phyloP scores from a whole-genome alignment of 2,113 vertebrate species.

The Verasper variegatus region DNA sequence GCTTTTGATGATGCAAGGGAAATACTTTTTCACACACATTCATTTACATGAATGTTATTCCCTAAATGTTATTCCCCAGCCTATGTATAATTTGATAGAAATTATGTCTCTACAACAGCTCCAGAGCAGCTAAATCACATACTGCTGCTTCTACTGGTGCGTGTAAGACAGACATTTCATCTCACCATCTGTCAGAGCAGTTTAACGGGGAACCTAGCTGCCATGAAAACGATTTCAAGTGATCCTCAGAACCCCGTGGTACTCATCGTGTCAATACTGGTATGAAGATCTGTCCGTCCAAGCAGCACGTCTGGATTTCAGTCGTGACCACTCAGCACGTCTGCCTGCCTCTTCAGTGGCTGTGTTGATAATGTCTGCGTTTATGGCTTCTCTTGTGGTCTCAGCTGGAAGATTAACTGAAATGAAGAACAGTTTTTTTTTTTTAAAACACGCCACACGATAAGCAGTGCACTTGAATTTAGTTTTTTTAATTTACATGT shows the following conservation, averaged over 20 bases:
- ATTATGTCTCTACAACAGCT: too few species aligned
- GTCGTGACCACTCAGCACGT: neutral
- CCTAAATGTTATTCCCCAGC: neutral
- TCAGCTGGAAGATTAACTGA: neutral
- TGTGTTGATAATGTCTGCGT: neutral
- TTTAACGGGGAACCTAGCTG: constrained; percentile 35
- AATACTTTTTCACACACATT: constrained; percentile 1
- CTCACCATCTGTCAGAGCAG: constrained; percentile 38
- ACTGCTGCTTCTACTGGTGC: neutral
- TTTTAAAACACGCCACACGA: too few species aligned
- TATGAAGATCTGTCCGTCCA: constrained; percentile 43
- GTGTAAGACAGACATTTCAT: constrained; percentile 25
- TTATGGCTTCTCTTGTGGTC: neutral
- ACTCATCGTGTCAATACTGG: constrained; percentile 33
- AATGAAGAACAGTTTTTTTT: too few species aligned
- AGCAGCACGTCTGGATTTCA: neutral
- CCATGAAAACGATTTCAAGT: constrained; percentile 27
- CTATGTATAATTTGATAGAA: too few species aligned
- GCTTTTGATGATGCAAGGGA: neutral
- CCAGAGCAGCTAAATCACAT: neutral
- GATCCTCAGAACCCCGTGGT: constrained; percentile 21
- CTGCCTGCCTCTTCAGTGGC: neutral
- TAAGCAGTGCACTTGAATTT: neutral
- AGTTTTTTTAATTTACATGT: neutral
- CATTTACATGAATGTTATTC: constrained; percentile 16